Percentiles rank a stretch among this genome's conserved stretches.
These are phyloP conservation scores for Drosophila macrospina DNA, from an alignment of 2,888 invertebrate species.

Conservation along the genomic window DNA sequence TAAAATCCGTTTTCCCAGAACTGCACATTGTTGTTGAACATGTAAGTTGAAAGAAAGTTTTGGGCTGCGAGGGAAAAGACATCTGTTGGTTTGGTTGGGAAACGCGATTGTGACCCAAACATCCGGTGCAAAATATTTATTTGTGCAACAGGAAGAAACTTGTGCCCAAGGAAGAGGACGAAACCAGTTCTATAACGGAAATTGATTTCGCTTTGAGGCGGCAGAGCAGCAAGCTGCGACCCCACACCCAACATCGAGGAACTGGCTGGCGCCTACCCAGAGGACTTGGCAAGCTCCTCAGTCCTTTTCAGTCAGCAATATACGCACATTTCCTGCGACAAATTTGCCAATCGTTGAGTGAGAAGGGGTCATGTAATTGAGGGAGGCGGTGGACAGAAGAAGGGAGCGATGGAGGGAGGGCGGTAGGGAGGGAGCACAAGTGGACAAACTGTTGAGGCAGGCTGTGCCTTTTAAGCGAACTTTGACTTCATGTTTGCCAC, in stretches of 20 bases:
- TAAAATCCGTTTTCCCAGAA: slow-evolving; percentile 26
- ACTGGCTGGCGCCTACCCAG: slow-evolving; percentile 34
- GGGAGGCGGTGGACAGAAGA: no score
- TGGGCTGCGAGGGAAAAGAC: slow-evolving; percentile 13
- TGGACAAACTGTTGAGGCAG: slow-evolving; percentile 42
- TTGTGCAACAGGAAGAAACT: slow-evolving; percentile 79
- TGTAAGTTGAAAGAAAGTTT: slow-evolving; percentile 22
- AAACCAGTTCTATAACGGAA: slow-evolving; percentile 67
- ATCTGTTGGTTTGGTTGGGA: slow-evolving; percentile 15
- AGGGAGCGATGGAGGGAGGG: no score
- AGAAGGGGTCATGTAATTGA: not conserved
- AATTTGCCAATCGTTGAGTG: slow-evolving; percentile 64
- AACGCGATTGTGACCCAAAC: slow-evolving; percentile 74
- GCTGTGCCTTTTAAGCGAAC: slow-evolving; percentile 67
- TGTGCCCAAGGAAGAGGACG: slow-evolving; percentile 47
- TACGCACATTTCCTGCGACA: slow-evolving; percentile 80
- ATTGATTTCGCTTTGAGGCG: slow-evolving; percentile 75
- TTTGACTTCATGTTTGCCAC: slow-evolving; percentile 75
- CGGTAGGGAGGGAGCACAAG: no score
- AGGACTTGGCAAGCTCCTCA: slow-evolving; percentile 15
- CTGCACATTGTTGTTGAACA: not conserved
- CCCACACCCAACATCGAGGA: slow-evolving; percentile 5
- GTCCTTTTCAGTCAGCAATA: slow-evolving; percentile 34
- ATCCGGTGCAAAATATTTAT: slow-evolving; percentile 79
- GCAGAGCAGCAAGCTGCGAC: slow-evolving; percentile 20